Percentiles rank a stretch among this genome's conserved stretches.
Evolutionary conservation across 2,113 vertebrate genomes (phyloP).

Genomic region (Scytalopus superciliaris): DNA sequence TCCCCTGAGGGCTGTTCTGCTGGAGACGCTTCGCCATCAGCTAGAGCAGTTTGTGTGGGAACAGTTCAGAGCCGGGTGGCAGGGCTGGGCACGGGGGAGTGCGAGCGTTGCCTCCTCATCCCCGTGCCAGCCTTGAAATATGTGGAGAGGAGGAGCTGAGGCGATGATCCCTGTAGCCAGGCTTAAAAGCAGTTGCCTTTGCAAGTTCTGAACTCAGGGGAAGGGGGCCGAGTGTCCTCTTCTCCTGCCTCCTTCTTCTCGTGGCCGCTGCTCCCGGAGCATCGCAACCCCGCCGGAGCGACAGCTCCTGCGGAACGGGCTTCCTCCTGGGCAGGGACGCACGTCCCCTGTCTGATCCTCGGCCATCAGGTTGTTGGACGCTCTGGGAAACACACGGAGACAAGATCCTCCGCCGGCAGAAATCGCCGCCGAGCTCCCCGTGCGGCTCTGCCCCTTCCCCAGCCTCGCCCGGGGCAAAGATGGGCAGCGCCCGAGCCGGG

Average conservation of each 20-base stretch:
- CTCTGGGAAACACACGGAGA: accelerated
- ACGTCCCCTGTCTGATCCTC: accelerated
- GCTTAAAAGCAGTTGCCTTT: background rate
- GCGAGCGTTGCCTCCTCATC: background rate
- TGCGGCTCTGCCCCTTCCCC: accelerated
- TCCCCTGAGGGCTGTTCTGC: background rate
- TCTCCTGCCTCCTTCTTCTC: accelerated
- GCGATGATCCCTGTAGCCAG: background rate
- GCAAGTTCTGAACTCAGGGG: background rate
- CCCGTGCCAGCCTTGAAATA: background rate
- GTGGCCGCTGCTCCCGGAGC: background rate
- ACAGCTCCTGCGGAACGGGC: background rate
- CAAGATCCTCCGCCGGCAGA: background rate
- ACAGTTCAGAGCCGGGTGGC: background rate
- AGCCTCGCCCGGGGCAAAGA: accelerated
- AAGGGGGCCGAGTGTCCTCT: background rate
- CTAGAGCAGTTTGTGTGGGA: background rate
- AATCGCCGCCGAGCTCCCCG: accelerated
- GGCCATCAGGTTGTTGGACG: background rate
- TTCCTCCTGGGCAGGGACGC: background rate
- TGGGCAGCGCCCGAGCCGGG: accelerated
- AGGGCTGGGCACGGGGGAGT: background rate
- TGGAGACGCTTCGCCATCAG: background rate
- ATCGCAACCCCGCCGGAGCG: accelerated
- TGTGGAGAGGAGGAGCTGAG: background rate